phyloP scores from a whole-genome alignment of 2,888 invertebrate species.

The Temnothorax unifasciatus region DNA sequence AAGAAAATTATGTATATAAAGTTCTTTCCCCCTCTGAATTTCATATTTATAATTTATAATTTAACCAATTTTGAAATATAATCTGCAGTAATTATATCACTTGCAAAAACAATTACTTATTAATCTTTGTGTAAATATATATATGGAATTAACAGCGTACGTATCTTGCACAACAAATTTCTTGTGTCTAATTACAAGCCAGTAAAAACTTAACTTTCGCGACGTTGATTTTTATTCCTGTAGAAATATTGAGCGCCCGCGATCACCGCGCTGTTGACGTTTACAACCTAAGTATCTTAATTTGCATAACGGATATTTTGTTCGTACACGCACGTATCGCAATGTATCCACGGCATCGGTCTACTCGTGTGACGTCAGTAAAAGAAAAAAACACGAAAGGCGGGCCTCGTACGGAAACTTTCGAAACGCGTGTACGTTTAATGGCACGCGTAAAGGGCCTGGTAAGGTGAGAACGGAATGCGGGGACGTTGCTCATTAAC shows the following conservation, averaged over 20 bases:
- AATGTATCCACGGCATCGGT: slow-evolving; percentile 53
- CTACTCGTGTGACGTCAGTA: slow-evolving; percentile 44
- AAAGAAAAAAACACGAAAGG: slow-evolving; percentile 21
- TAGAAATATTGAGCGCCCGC: slow-evolving; percentile 14
- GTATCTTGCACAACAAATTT: background rate
- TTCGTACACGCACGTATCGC: slow-evolving; percentile 64
- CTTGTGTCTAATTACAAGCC: background rate
- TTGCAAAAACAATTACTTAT: background rate
- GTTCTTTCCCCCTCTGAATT: background rate
- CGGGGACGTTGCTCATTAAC: slow-evolving; percentile 81
- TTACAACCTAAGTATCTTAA: slow-evolving; percentile 43
- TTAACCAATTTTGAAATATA: background rate
- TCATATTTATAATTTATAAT: slow-evolving; percentile 1
- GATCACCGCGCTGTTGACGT: slow-evolving; percentile 22
- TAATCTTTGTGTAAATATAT: background rate
- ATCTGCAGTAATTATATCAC: background rate
- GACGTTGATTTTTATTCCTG: slow-evolving; percentile 23
- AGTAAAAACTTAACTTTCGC: background rate
- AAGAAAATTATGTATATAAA: background rate
- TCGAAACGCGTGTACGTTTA: slow-evolving; percentile 65
- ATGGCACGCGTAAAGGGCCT: slow-evolving; percentile 75
- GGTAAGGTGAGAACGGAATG: slow-evolving; percentile 80
- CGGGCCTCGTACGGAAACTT: slow-evolving; percentile 53
- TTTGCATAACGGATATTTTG: slow-evolving; percentile 65
- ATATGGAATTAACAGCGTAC: background rate